Base-by-base conservation (phyloP, 2,113 vertebrate genomes). In the Nannospalax galili region DNA sequence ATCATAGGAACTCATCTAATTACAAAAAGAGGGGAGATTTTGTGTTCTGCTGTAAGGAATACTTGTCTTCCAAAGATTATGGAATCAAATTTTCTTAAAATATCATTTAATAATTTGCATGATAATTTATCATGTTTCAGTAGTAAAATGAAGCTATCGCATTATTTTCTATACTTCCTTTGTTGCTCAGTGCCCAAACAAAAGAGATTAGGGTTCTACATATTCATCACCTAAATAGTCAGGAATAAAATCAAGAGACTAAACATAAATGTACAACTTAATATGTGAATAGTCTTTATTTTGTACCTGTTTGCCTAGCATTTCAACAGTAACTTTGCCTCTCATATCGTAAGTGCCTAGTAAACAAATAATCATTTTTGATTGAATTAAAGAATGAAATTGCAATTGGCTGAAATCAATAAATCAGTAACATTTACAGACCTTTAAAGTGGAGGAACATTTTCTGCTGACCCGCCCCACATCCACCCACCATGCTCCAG, bases 1-100 rank as follows among this genome's bases (percentile, higher is more conserved):
- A 74, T 88, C 24, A 86, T 9, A 95, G 67, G 87, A 88, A 75
- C 48, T 88, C 42, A 93, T 9, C 2, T 94, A 84, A 93, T 84
- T 67, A 88, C 69, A 73, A 40, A 84, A 79, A 75, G 3, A 78
- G 24, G 45, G 32, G 15, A 45, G 77, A 88, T 9, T 52, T 52
- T 22, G 84, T 22, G 84, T 90, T 62, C 80, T 19, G n/a, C 45
- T 86, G 64, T 30, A 77, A 15, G 79, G 37, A 97, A 14, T 24
- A 52, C 70, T 86, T 90, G 60, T 78, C 67, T 94, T 92, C 72
- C 40, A 67, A 93, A 84, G 7, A 3, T n/a, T 77, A 78, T 24
- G 52, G 35, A 37, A 87, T 40, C 26, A 56, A n/a, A n/a, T 87
- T 88, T 92, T 48, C 48, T 92, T 86, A 85, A 92, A 91, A 11